Percentiles rank a stretch among this genome's conserved stretches.
Evolutionary conservation across 2,888 invertebrate genomes (phyloP).

Genomic region (Bhutanitis thaidina): DNA sequence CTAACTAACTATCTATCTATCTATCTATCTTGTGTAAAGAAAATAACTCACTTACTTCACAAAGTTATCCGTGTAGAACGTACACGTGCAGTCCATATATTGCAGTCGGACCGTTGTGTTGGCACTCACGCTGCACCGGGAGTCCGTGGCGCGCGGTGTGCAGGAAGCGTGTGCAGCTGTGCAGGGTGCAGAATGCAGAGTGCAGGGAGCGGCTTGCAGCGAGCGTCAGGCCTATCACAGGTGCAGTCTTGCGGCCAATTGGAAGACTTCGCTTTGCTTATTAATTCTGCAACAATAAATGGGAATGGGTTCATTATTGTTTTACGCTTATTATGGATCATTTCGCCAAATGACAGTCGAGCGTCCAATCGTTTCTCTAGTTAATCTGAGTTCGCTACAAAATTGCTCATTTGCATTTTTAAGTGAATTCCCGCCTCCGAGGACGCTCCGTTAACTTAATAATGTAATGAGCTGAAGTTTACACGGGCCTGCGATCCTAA

Average conservation of each 20-base stretch:
- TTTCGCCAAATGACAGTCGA: neutral
- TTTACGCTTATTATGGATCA: neutral
- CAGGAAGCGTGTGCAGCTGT: neutral
- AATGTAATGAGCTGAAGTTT: slow-evolving; percentile 25
- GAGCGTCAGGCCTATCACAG: slow-evolving; percentile 46
- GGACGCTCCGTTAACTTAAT: slow-evolving; percentile 21
- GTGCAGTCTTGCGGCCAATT: slow-evolving; percentile 44
- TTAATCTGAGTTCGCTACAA: slow-evolving; percentile 22
- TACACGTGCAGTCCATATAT: slow-evolving; percentile 58
- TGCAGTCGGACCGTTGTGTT: slow-evolving; percentile 26
- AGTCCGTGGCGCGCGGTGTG: slow-evolving; percentile 11
- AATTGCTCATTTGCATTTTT: slow-evolving; percentile 40
- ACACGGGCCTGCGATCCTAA: neutral
- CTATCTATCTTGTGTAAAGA: too few species aligned
- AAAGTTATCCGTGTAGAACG: slow-evolving; percentile 51
- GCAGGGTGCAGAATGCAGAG: neutral
- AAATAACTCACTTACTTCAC: slow-evolving; percentile 45
- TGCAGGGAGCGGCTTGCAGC: neutral
- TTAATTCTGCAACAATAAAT: slow-evolving; percentile 55
- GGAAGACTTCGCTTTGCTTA: slow-evolving; percentile 39
- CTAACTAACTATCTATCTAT: too few species aligned
- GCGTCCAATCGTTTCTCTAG: slow-evolving; percentile 4
- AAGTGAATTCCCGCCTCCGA: slow-evolving; percentile 35
- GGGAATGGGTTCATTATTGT: too few species aligned
- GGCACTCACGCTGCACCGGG: slow-evolving; percentile 29